Percentiles rank a stretch among this genome's conserved stretches.
phyloP scores from a whole-genome alignment of 2,113 vertebrate species.

The Platysternon megacephalum region DNA sequence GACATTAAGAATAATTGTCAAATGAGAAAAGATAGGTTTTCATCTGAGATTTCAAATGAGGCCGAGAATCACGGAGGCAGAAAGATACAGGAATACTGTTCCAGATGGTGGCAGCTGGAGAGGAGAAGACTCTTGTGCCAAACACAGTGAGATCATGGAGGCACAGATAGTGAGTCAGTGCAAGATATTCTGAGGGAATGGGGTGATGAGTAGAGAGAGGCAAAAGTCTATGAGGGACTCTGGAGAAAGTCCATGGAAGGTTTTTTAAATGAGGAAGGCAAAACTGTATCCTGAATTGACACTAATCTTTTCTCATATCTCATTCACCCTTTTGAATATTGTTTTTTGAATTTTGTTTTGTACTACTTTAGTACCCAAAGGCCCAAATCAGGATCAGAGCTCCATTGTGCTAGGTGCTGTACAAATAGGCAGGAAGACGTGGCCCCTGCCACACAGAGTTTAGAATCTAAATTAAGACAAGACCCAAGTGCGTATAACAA shows the following conservation, averaged over 20 bases:
- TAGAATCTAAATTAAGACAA: background rate
- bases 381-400: rapidly evolving
- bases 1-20: background rate
- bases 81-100: background rate
- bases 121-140: background rate
- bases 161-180: background rate
- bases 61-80: background rate
- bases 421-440: background rate
- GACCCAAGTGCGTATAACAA: background rate
- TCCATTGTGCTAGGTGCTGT: background rate
- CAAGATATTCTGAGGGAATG: background rate
- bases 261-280: background rate
- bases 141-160: background rate
- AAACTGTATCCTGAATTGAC: background rate
- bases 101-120: background rate
- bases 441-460: background rate
- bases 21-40: background rate
- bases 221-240: background rate
- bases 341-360: background rate
- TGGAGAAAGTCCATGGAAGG: background rate
- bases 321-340: background rate
- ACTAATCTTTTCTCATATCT: background rate
- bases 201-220: background rate
- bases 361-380: background rate
- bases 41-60: background rate